Evolutionary conservation across 2,888 invertebrate species (phyloP).

Genomic region (Alcis repandata): DNA sequence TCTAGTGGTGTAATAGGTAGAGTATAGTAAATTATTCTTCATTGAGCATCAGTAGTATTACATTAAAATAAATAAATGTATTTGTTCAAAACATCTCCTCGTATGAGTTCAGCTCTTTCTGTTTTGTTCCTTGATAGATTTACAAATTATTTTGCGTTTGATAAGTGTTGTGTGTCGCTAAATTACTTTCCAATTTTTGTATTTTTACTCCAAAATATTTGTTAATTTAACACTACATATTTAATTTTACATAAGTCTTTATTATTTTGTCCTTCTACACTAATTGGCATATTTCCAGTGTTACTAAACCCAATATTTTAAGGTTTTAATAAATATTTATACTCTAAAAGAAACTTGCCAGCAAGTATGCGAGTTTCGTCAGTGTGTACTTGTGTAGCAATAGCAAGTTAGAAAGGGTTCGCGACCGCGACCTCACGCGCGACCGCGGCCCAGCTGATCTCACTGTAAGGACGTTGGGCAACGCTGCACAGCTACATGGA

Average conservation of each 20-base stretch:
- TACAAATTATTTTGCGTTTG: too few relatives aligned
- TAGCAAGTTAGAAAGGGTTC: conserved; percentile 62
- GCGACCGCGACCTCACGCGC: conserved; percentile 63
- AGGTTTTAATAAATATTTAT: not conserved
- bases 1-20: not conserved
- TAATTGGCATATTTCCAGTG: too few relatives aligned
- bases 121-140: too few relatives aligned
- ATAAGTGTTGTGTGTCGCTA: too few relatives aligned
- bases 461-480: conserved; percentile 61
- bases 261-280: too few relatives aligned
- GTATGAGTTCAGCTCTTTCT: too few relatives aligned
- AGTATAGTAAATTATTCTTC: not conserved
- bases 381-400: conserved; percentile 30
- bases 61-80: not conserved
- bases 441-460: conserved; percentile 61
- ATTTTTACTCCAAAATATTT: too few relatives aligned
- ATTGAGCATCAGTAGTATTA: not conserved
- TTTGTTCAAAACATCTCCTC: too few relatives aligned
- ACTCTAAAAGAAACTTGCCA: conserved; percentile 9
- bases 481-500: conserved; percentile 39
- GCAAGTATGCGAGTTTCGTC: conserved; percentile 36
- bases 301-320: too few relatives aligned
- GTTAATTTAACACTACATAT: too few relatives aligned
- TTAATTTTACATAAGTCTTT: too few relatives aligned
- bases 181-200: too few relatives aligned